Evolutionary conservation across 1,140 invertebrate species (phyloP).

Genomic region (Elymnias hypermnestra): DNA sequence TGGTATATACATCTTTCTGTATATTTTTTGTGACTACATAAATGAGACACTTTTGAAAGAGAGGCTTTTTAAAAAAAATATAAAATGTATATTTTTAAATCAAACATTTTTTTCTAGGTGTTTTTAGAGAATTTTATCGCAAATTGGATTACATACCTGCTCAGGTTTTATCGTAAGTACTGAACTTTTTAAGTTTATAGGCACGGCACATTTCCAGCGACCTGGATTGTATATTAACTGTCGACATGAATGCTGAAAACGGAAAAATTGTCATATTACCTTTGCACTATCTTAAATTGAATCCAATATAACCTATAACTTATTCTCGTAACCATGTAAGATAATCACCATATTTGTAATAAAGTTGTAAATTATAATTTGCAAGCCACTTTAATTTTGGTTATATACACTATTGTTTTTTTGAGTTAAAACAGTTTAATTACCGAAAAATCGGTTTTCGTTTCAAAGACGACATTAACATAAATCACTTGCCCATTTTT

Average conservation of each 20-base stretch:
- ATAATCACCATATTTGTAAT: slow-evolving; percentile 26
- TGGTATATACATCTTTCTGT: no score
- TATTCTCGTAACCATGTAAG: slow-evolving; percentile 8
- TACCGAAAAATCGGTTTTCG: slow-evolving; percentile 16
- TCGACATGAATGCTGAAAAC: slow-evolving; percentile 64
- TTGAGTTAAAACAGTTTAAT: background rate
- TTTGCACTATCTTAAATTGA: slow-evolving; percentile 10
- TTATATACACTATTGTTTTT: background rate
- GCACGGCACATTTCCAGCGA: slow-evolving; percentile 59
- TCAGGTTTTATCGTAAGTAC: slow-evolving; percentile 42
- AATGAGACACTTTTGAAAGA: no score
- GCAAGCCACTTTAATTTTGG: background rate
- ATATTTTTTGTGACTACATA: no score
- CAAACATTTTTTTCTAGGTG: no score
- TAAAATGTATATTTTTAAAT: no score
- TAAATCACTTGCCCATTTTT: slow-evolving; percentile 12
- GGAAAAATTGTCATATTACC: slow-evolving; percentile 23
- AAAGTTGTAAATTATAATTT: slow-evolving; percentile 1
- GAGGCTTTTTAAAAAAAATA: no score
- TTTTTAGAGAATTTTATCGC: no score
- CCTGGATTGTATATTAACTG: slow-evolving; percentile 58
- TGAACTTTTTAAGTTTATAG: slow-evolving; percentile 46
- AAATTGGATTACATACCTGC: no score
- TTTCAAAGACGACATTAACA: background rate
- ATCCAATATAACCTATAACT: slow-evolving; percentile 43